Conservation (phyloP, 1,140 invertebrate genomes). For the Drosophila mojavensis region DNA sequence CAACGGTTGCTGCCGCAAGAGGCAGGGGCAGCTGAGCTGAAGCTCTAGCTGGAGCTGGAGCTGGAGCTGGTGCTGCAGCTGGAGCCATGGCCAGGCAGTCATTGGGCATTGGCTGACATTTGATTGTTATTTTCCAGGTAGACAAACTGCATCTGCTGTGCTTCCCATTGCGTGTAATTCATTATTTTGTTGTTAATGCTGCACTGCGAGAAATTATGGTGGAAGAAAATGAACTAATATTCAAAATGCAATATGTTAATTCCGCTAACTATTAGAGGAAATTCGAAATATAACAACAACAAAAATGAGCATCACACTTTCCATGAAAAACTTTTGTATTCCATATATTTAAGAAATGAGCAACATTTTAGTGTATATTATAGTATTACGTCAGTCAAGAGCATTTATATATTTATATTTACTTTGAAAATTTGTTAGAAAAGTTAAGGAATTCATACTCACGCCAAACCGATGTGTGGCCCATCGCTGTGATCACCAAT, state of each 20-base stretch:
- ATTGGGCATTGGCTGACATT: slow-evolving; percentile 42
- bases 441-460: background rate
- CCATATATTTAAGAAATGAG: background rate
- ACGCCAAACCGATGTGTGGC: background rate
- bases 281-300: no score
- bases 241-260: no score
- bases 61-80: background rate
- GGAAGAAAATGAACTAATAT: background rate
- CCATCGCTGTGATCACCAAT: background rate
- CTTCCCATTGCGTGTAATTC: slow-evolving; percentile 83
- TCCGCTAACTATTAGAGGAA: no score
- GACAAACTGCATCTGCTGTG: slow-evolving; percentile 62
- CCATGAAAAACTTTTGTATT: background rate
- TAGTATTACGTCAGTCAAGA: no score
- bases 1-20: no score
- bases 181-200: slow-evolving; percentile 62
- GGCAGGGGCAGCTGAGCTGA: background rate
- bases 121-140: slow-evolving; percentile 47
- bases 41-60: background rate
- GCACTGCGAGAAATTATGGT: slow-evolving; percentile 23
- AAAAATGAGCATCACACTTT: background rate
- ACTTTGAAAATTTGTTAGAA: slow-evolving; percentile 1
- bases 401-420: slow-evolving; percentile 1
- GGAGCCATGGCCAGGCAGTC: slow-evolving; percentile 3
- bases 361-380: background rate